phyloP scores from a whole-genome alignment of 2,888 invertebrate species.

The Drosophila histrio region DNA sequence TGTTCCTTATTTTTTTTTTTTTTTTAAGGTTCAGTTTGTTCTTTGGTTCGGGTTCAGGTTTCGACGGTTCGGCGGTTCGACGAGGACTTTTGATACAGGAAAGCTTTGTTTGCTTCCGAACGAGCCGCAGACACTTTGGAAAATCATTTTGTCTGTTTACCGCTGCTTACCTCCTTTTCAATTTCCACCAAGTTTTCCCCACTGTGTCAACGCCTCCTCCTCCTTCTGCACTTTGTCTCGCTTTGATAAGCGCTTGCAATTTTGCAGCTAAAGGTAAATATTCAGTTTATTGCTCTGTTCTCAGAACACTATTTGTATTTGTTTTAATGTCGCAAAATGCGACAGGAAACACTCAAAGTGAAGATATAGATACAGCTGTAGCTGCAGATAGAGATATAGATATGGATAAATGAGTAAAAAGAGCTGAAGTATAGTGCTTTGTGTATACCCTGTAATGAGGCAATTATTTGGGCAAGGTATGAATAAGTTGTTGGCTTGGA shows the following conservation, averaged over 20 bases:
- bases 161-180: constrained; percentile 1
- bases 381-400: background rate
- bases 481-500: background rate
- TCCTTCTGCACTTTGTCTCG: background rate
- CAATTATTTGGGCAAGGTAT: background rate
- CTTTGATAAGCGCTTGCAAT: constrained; percentile 46
- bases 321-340: constrained; percentile 37
- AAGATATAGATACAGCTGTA: constrained; percentile 16
- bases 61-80: background rate
- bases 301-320: constrained; percentile 41
- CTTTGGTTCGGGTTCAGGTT: constrained; percentile 6
- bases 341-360: constrained; percentile 43
- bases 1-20: constrained; percentile 1
- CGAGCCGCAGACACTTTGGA: constrained; percentile 27
- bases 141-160: constrained; percentile 45
- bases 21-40: background rate
- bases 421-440: background rate
- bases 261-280: constrained; percentile 44
- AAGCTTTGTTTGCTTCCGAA: background rate
- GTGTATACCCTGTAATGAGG: background rate
- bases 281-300: constrained; percentile 47
- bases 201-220: fast-evolving
- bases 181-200: background rate
- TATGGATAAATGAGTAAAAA: background rate
- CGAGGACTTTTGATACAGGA: background rate